These are phyloP conservation scores for Macrobrachium nipponense DNA, from an alignment of 1,140 invertebrate genomes.

Conservation along the genomic window DNA sequence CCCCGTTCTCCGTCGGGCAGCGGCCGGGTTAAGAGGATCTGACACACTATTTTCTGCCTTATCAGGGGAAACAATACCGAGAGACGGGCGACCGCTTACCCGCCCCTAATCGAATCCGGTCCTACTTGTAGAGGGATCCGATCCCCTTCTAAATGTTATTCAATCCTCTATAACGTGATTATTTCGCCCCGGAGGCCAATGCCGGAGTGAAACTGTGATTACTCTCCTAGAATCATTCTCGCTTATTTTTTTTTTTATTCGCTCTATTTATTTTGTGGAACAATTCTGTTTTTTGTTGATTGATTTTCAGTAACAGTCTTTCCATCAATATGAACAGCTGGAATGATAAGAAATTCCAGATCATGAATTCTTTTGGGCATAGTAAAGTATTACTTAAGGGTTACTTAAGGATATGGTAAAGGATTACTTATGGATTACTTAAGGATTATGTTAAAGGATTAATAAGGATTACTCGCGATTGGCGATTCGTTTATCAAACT, in stretches of 20 bases:
- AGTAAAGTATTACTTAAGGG: too few species aligned
- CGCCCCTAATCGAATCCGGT: slow-evolving; percentile 44
- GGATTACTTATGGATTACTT: too few species aligned
- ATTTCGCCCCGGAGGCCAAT: slow-evolving; percentile 23
- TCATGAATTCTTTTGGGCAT: too few species aligned
- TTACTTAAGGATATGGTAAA: too few species aligned
- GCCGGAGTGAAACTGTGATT: background rate
- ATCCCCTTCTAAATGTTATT: slow-evolving; percentile 48
- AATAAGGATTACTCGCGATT: too few species aligned
- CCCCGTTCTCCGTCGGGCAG: background rate
- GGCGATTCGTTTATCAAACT: too few species aligned
- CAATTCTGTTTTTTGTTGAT: background rate
- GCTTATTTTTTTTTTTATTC: background rate
- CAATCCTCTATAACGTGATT: slow-evolving; percentile 53
- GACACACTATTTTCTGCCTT: slow-evolving; percentile 58
- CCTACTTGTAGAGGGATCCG: slow-evolving; percentile 14
- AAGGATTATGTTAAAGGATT: too few species aligned
- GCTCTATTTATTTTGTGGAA: background rate
- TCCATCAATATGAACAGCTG: too few species aligned
- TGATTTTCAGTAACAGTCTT: too few species aligned
- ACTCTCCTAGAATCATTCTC: background rate
- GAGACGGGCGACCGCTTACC: slow-evolving; percentile 49
- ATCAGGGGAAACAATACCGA: slow-evolving; percentile 56
- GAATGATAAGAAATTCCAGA: too few species aligned
- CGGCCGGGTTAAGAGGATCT: slow-evolving; percentile 41